Base-by-base conservation (phyloP, 1,140 invertebrate species). In the Solenopsis invicta region DNA sequence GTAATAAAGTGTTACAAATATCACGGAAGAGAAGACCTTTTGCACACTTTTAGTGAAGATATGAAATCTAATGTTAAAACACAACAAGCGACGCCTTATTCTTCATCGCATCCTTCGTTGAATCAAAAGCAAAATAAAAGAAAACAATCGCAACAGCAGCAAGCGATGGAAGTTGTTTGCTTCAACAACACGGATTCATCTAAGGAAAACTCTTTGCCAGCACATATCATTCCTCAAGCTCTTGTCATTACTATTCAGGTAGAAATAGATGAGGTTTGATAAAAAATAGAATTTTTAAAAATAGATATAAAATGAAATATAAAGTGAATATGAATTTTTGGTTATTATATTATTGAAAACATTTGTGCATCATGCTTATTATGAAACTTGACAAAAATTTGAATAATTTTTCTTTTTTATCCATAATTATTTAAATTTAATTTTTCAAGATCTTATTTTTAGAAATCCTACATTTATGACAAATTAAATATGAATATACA, bases 1-100 rank as follows among this genome's bases (percentile, higher is more conserved):
- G 99, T 99, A 61, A 98, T 99, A 93, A 99, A 99, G 95, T 99
- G 99, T 96, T 99, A 99, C 96, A 99, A 99, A 96, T 99, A 98
- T 95, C 99, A 99, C 96, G 98, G 98, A 1, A 96, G 99, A 90
- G 99, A 99, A 96, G 99, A 99, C 95, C 96, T 99, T 50, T 95
- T 99, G 88, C 99, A 99, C 6, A 98, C 98, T 21, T 99, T 99
- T 95, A 98, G 96, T 82, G 99, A 99, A 93, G 98, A 99, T 75
- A 98, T 99, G 77, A 98, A 98, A 80, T 93, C 94, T 1, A 96
- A 95, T 74, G 91, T 95, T 37, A 52, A 95, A 1, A 88, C 95
- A 87, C 94, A 95, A 52, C 95, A 95, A 82, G 90, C 92, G 24
- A 92, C 94, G 10, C 92, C 94, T 34, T 94, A 95, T 74, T 94